Conservation (phyloP, 1,140 invertebrate genomes). For the Drosophila littoralis region DNA sequence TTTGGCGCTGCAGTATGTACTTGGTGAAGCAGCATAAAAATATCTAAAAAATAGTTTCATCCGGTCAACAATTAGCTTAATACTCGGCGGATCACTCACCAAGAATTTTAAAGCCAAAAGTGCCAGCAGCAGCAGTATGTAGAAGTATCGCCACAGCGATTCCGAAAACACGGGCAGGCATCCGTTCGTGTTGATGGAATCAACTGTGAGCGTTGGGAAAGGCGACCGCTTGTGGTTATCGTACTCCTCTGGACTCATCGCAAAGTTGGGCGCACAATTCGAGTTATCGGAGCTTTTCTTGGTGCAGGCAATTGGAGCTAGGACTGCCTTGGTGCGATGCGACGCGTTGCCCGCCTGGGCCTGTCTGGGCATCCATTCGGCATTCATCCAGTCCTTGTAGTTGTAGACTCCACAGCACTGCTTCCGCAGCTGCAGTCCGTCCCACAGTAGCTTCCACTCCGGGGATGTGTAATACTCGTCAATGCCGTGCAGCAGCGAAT, state of each 20-base stretch:
- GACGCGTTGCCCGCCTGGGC: constrained; percentile 6
- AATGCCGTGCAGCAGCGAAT: constrained; percentile 64
- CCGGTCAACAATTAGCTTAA: background rate
- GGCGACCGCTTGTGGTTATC: constrained; percentile 6
- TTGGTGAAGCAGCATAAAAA: constrained; percentile 67
- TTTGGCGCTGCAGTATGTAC: constrained; percentile 62
- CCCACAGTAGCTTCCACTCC: constrained; percentile 80
- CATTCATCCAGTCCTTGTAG: constrained; percentile 79
- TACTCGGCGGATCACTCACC: constrained; percentile 38
- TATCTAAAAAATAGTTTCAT: constrained; percentile 38
- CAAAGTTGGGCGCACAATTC: constrained; percentile 33
- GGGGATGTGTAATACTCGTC: constrained; percentile 76
- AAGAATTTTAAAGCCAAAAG: constrained; percentile 62
- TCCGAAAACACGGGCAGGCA: constrained; percentile 55
- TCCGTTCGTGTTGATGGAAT: constrained; percentile 61
- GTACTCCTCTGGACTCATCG: constrained; percentile 15
- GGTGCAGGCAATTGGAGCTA: constrained; percentile 73
- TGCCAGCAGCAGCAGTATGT: constrained; percentile 53
- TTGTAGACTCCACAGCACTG: constrained; percentile 75
- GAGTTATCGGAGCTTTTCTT: constrained; percentile 28
- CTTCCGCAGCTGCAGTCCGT: constrained; percentile 65
- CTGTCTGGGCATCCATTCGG: constrained; percentile 70
- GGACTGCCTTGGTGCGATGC: constrained; percentile 1
- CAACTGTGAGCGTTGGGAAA: constrained; percentile 49
- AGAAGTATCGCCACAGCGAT: constrained; percentile 51